Percentiles rank a stretch among this genome's conserved stretches.
Evolutionary conservation across 2,888 invertebrate genomes (phyloP).

Genomic region (Uropetala carovei): DNA sequence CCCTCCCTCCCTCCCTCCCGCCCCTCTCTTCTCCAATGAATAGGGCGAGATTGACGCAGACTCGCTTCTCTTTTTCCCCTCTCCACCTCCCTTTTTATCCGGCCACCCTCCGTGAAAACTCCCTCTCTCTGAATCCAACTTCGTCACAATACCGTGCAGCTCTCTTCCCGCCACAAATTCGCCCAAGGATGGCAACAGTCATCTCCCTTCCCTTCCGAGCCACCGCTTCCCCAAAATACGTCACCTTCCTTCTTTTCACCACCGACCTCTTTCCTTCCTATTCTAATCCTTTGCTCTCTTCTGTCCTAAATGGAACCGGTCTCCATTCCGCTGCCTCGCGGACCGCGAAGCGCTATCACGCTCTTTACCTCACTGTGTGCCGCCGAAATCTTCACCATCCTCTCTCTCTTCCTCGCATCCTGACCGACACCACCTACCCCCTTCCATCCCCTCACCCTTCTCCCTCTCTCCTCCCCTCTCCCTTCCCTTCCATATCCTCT

Average conservation of each 20-base stretch:
- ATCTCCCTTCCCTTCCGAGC: no score
- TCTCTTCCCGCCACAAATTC: no score
- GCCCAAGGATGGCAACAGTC: no score
- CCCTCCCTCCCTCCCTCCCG: not conserved
- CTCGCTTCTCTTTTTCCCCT: not conserved
- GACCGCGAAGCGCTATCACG: not conserved
- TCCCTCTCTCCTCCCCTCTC: not conserved
- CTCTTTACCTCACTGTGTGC: conserved; percentile 12
- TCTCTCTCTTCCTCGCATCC: not conserved
- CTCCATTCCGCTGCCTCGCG: not conserved
- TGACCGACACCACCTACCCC: conserved; percentile 1
- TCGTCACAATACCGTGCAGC: not conserved
- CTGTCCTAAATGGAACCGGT: not conserved
- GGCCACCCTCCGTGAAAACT: not conserved
- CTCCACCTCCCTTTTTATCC: not conserved
- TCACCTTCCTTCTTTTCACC: not conserved
- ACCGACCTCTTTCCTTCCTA: not conserved
- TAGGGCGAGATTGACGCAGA: conserved; percentile 2
- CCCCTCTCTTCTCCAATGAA: conserved; percentile 22
- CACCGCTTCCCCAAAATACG: no score
- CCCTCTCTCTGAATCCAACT: not conserved
- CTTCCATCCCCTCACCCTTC: not conserved
- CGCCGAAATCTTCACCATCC: conserved; percentile 1
- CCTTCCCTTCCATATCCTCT: not conserved
- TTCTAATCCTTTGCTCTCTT: not conserved